Evolutionary conservation across 2,113 vertebrate species (phyloP).

Genomic region (Tricholaema leucomelas): DNA sequence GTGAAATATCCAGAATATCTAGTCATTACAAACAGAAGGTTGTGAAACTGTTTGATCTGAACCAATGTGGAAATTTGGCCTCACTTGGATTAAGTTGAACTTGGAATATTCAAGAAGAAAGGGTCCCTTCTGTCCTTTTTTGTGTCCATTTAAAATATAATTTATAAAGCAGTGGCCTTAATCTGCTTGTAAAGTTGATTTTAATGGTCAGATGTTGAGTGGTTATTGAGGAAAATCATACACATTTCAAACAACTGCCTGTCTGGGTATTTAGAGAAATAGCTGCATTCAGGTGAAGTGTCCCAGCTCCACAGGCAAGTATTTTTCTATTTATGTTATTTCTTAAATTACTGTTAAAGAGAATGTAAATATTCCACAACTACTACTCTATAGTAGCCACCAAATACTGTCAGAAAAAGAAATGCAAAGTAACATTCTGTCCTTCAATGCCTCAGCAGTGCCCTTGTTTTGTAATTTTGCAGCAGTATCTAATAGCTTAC

Average conservation of each 20-base stretch:
- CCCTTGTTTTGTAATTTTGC: slow-evolving; percentile 4
- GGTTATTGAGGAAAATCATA: not conserved
- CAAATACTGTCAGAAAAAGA: not conserved
- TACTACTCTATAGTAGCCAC: not conserved
- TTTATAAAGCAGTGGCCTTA: not conserved
- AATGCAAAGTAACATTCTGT: not conserved
- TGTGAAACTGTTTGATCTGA: slow-evolving; percentile 3
- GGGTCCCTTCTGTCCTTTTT: not conserved
- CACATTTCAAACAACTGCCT: too few species aligned
- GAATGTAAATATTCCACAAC: not conserved
- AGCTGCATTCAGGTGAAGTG: not conserved
- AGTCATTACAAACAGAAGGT: not conserved
- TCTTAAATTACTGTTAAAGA: not conserved
- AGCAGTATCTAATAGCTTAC: not conserved
- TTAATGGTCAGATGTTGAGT: not conserved
- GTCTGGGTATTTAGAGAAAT: not conserved
- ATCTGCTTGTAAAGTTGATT: slow-evolving; percentile 6
- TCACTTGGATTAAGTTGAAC: not conserved
- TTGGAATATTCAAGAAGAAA: not conserved
- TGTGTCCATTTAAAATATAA: not conserved
- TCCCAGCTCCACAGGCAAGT: not conserved
- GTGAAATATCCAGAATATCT: not conserved
- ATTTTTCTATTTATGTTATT: not conserved
- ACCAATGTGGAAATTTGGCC: not conserved
- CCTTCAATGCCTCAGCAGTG: not conserved